phyloP scores from a whole-genome alignment of 1,140 invertebrate genomes.

The Cryptotermes secundus region DNA sequence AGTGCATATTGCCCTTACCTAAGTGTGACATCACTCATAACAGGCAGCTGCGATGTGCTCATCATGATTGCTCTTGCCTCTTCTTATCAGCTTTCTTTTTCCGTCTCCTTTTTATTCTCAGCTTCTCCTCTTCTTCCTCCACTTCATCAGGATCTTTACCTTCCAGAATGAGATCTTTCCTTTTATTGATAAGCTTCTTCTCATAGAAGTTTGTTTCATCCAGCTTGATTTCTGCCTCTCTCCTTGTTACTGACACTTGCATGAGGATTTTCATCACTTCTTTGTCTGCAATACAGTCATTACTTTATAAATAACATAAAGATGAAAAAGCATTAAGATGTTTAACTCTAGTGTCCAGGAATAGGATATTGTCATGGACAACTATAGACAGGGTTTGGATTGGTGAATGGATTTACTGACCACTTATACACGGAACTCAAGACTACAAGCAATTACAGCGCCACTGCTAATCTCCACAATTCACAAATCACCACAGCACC shows the following conservation, averaged over 20 bases:
- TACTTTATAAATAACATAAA: not conserved
- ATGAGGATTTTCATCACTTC: constrained; percentile 84
- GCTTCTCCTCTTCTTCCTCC: constrained; percentile 41
- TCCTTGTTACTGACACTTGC: constrained; percentile 85
- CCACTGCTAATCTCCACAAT: too few species aligned
- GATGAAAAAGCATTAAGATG: not conserved
- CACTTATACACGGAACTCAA: too few species aligned
- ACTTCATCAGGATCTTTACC: constrained; percentile 79
- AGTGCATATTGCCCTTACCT: too few species aligned
- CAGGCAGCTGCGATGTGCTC: not conserved
- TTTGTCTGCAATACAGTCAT: constrained; percentile 58
- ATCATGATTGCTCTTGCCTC: not conserved
- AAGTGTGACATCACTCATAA: too few species aligned
- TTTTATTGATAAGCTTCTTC: constrained; percentile 80
- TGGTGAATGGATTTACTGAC: too few species aligned
- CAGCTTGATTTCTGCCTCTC: constrained; percentile 88
- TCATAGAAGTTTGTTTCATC: constrained; percentile 92
- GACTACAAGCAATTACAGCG: too few species aligned
- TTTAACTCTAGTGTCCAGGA: too few species aligned
- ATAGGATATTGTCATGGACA: too few species aligned
- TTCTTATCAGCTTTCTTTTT: not conserved
- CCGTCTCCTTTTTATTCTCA: not conserved
- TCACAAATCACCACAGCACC: too few species aligned
- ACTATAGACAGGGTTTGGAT: too few species aligned
- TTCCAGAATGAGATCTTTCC: constrained; percentile 83